Base-by-base conservation (phyloP, 2,113 vertebrate genomes). In the Ptychochromis oligacanthus region DNA sequence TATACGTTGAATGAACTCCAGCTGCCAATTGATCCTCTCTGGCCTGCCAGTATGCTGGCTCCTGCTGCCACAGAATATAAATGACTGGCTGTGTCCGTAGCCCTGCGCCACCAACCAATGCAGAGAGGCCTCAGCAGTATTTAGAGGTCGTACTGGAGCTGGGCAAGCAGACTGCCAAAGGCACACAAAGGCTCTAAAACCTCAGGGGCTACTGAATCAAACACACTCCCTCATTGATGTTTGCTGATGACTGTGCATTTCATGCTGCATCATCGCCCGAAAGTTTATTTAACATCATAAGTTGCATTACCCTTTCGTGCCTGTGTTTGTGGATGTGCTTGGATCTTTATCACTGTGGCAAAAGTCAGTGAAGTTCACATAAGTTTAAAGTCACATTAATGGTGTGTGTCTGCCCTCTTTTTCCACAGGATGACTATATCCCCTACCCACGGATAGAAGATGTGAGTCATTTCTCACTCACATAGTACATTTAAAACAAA, bases 401-500 rank as follows among this genome's bases (percentile, higher is more conserved):
- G 6, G 4, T 74, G 54, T 87, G 11, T 74, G 18, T 87, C 65
- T 49, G 58, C 79, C 8, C 49, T 96, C 93, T 96, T 93, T 93
- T 86, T 88, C 87, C 36, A 0, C 96, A 99, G 94, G 98, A 99
- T 86, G 98, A 99, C 90, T 99, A 99, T 75, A 99, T 99, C 89
- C 98, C 98, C 3, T 99, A 99, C 84, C 98, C 98, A 67, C 97
- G 98, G 15, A 98, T 99, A 92, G 98, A 99, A 0, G 98, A 98
- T 95, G 98, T 99, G 95, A 96, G 96, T 94, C 64, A 55, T 61
- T 77, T 60, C 34, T 67, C 46, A 18, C 46, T 70, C 15, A 52
- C 65, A 70, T 52, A 70, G 52, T 52, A 17, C 65, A 9, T 52
- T 18, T 20, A 70, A 70, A 70, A 46, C 43, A 46, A 46, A 70